A percentile compares a stretch with the other conserved stretches of the same genome.
Conservation (phyloP, 1,140 invertebrate species). For the Coelopa frigida region DNA sequence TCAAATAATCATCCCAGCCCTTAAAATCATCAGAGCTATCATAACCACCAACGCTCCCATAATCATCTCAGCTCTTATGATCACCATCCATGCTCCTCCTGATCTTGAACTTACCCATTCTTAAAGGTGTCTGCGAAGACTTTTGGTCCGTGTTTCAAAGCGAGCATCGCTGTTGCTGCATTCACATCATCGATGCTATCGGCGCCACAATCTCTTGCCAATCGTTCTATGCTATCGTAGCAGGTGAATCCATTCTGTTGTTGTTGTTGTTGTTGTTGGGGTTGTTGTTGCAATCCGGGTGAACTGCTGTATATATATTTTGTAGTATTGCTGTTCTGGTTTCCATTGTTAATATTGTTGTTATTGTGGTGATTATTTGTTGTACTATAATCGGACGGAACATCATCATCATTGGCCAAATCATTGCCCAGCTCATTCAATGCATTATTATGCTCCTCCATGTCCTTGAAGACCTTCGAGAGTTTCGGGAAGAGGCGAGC, state of each 20-base stretch:
- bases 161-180: slow-evolving; percentile 74
- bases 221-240: slow-evolving; percentile 26
- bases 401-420: slow-evolving; percentile 22
- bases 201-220: slow-evolving; percentile 38
- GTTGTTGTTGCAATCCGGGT: slow-evolving; percentile 6
- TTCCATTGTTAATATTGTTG: slow-evolving; percentile 12
- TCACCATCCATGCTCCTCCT: background rate
- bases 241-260: slow-evolving; percentile 25
- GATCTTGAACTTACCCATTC: slow-evolving; percentile 31
- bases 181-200: slow-evolving; percentile 65
- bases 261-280: slow-evolving; percentile 13
- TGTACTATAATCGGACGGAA: slow-evolving; percentile 25
- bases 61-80: no score
- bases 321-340: slow-evolving; percentile 7
- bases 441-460: slow-evolving; percentile 19
- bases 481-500: slow-evolving; percentile 37
- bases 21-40: no score
- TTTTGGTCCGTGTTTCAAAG: slow-evolving; percentile 64
- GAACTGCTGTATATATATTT: no score
- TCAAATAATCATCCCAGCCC: no score
- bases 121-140: slow-evolving; percentile 39
- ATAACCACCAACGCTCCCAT: no score
- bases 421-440: slow-evolving; percentile 8
- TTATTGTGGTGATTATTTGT: slow-evolving; percentile 21
- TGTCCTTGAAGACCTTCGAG: slow-evolving; percentile 35